Conservation (phyloP, 1,140 invertebrate species). For the Caerostris extrusa region DNA sequence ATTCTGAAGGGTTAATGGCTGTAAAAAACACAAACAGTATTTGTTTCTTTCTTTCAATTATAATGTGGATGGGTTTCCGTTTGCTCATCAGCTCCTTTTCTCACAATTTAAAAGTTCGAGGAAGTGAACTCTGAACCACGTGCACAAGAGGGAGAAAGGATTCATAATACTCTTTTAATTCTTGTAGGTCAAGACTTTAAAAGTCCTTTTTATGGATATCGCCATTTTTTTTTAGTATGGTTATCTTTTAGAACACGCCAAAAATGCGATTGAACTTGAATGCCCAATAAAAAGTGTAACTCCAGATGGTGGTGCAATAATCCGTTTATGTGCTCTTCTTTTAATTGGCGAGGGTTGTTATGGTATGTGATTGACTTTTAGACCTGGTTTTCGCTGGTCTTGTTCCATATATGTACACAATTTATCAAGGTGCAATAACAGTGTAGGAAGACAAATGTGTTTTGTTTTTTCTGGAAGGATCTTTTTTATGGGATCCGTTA, state of each 20-base stretch:
- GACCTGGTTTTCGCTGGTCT: background rate
- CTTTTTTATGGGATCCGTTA: no score
- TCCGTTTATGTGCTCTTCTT: background rate
- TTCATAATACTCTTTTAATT: background rate
- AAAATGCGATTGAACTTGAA: background rate
- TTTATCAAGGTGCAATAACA: no score
- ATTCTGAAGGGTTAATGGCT: background rate
- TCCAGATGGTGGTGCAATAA: background rate
- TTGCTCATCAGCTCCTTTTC: background rate
- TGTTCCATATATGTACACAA: background rate
- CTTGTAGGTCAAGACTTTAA: slow-evolving; percentile 26
- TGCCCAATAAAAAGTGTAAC: background rate
- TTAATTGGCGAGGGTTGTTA: background rate
- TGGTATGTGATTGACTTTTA: background rate
- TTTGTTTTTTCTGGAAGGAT: no score
- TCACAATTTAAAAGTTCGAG: slow-evolving; percentile 3
- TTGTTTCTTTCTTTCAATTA: slow-evolving; percentile 9
- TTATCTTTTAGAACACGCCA: background rate
- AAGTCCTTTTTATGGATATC: background rate
- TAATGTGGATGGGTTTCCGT: slow-evolving; percentile 3
- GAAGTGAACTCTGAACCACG: slow-evolving; percentile 19
- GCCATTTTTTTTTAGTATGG: background rate
- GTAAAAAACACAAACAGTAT: background rate
- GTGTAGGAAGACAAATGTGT: no score
- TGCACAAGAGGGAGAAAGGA: background rate